These are phyloP conservation scores for Cryptoblepharus egeriae DNA, from an alignment of 2,797 vertebrate species.

Conservation along the genomic window DNA sequence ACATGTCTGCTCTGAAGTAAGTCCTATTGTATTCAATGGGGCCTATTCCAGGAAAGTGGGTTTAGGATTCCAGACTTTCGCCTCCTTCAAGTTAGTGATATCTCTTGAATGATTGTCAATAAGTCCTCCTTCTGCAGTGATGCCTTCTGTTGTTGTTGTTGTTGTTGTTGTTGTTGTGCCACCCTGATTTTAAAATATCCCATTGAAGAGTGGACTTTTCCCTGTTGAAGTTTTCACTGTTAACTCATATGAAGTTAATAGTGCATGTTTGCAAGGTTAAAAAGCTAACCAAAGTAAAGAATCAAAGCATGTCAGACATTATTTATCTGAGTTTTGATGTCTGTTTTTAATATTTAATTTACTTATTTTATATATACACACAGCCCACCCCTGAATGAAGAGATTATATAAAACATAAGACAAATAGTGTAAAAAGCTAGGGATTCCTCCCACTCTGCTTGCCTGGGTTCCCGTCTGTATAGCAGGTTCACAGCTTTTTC, in stretches of 20 bases:
- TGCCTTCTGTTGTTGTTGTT: background rate
- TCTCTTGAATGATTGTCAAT: background rate
- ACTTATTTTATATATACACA: too few species aligned
- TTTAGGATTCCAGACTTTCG: too few species aligned
- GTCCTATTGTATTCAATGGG: too few species aligned
- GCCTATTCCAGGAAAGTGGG: too few species aligned
- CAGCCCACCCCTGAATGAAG: background rate
- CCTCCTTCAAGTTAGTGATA: background rate
- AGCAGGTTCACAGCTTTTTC: conserved; percentile 5
- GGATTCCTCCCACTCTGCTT: background rate
- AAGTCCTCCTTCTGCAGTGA: background rate
- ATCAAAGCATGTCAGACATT: background rate
- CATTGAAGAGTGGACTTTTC: background rate
- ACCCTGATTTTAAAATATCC: background rate
- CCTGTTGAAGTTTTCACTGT: too few species aligned
- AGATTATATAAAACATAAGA: background rate
- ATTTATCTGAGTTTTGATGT: background rate
- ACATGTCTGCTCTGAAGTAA: too few species aligned
- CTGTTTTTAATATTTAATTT: background rate
- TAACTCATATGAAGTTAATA: too few species aligned
- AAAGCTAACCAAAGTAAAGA: background rate
- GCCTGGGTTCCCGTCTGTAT: background rate
- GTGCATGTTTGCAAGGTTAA: background rate
- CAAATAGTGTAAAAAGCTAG: background rate
- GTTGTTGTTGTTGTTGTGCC: background rate